These are phyloP conservation scores for Merops nubicus DNA, from an alignment of 2,113 vertebrate species.

Conservation along the genomic window DNA sequence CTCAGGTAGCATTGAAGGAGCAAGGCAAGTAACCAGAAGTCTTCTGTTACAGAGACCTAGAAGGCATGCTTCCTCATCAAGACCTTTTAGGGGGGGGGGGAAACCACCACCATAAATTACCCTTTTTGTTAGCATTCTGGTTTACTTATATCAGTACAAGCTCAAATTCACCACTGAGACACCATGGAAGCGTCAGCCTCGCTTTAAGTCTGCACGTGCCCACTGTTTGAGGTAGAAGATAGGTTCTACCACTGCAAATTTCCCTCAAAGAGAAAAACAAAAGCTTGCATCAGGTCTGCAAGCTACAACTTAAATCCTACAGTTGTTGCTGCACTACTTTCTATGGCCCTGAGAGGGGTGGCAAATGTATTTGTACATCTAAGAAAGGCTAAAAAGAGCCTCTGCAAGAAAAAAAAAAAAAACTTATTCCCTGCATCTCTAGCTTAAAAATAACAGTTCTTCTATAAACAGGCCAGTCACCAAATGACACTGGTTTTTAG, in stretches of 20 bases:
- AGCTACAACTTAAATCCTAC: not conserved
- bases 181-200: not conserved
- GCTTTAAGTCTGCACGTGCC: rapidly evolving
- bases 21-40: not conserved
- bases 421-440: not conserved
- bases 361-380: too few species aligned
- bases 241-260: not conserved
- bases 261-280: not conserved
- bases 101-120: too few species aligned
- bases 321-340: not conserved
- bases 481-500: not conserved
- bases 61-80: not conserved
- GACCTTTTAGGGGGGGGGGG: not conserved
- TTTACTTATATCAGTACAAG: not conserved
- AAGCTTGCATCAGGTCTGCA: not conserved
- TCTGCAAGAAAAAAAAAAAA: too few species aligned
- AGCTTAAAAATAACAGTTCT: not conserved
- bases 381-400: not conserved
- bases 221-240: rapidly evolving
- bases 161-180: not conserved
- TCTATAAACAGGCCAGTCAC: not conserved
- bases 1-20: not conserved
- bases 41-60: not conserved
- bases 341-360: not conserved
- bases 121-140: not conserved